Evolutionary conservation across 2,797 vertebrate genomes (phyloP).

Genomic region (Onychomys torridus): DNA sequence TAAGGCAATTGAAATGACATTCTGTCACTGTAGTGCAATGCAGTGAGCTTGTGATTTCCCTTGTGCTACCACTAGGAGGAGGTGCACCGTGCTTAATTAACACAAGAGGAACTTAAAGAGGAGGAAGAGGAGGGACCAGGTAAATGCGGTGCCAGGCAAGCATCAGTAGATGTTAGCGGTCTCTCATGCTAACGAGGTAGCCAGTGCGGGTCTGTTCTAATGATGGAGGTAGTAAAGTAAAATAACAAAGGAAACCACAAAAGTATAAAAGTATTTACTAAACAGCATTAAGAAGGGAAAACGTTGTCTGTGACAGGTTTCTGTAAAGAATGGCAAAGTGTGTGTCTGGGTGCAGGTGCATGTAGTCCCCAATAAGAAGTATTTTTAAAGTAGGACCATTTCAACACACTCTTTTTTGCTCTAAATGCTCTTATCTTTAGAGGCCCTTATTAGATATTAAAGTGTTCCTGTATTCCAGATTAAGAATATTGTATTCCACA

Average conservation of each 20-base stretch:
- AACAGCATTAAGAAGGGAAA: not conserved
- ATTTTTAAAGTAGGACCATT: not conserved
- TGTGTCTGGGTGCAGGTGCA: not conserved
- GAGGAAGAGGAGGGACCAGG: not conserved
- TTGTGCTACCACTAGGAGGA: constrained; percentile 87
- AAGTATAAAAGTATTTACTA: not conserved
- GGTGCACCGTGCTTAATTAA: constrained; percentile 78
- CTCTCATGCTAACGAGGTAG: not conserved
- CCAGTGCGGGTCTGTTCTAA: not conserved
- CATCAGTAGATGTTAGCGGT: not conserved
- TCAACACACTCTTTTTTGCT: not conserved
- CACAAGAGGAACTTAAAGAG: not conserved
- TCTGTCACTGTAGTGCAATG: constrained; percentile 91
- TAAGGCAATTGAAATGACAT: constrained; percentile 98
- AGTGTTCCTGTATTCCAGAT: not conserved
- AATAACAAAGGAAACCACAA: constrained; percentile 15
- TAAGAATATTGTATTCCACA: not conserved
- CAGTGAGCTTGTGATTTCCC: constrained; percentile 82
- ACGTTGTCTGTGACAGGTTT: not conserved
- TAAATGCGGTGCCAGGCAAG: constrained; percentile 69
- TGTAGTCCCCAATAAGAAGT: not conserved
- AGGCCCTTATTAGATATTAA: not conserved
- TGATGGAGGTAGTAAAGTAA: not conserved
- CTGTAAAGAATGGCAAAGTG: not conserved
- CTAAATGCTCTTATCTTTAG: not conserved